phyloP scores from a whole-genome alignment of 2,113 vertebrate genomes.

The Orthonyx spaldingii region DNA sequence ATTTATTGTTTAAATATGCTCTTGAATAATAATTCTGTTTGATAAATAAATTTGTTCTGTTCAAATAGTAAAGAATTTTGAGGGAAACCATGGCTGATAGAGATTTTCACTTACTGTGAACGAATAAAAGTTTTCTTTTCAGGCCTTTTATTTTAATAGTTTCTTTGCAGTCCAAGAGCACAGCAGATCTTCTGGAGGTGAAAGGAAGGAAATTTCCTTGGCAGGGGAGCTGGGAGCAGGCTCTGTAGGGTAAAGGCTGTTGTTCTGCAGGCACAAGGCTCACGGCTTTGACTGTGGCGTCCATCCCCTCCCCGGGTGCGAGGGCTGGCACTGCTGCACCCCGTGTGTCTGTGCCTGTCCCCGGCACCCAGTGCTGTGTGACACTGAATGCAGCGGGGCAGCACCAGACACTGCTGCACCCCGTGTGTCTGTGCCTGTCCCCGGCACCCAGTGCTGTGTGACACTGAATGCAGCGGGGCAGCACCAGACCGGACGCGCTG shows the following conservation, averaged over 20 bases:
- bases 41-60: not conserved
- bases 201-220: not conserved
- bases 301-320: rapidly evolving
- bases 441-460: too few relatives aligned
- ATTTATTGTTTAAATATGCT: not conserved
- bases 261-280: not conserved
- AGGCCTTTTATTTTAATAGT: not conserved
- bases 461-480: not conserved
- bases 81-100: not conserved
- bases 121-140: not conserved
- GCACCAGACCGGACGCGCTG: rapidly evolving
- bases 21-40: not conserved
- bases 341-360: not conserved
- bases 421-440: too few relatives aligned
- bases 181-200: not conserved
- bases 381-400: not conserved
- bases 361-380: not conserved
- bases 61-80: not conserved
- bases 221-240: not conserved
- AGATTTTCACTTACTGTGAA: not conserved
- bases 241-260: not conserved
- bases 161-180: not conserved
- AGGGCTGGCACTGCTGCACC: rapidly evolving
- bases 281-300: rapidly evolving
- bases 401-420: too few relatives aligned